Evolutionary conservation across 2,113 vertebrate genomes (phyloP).

Genomic region (Meleagris gallopavo): DNA sequence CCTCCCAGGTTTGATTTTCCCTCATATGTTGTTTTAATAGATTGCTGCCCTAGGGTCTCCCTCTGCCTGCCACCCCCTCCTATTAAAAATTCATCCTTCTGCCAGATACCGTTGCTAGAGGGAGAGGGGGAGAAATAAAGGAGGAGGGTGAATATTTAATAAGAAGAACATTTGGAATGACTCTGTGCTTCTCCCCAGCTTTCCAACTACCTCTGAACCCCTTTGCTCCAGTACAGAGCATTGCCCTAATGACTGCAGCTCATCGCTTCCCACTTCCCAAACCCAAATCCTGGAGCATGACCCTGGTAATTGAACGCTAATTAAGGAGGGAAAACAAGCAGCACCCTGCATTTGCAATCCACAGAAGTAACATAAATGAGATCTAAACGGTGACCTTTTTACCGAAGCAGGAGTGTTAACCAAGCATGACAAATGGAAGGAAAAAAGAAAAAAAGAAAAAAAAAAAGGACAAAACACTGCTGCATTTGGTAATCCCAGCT

Average conservation of each 20-base stretch:
- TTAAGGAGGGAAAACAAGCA: neutral
- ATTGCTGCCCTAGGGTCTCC: conserved; percentile 29
- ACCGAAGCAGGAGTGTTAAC: neutral
- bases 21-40: neutral
- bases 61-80: neutral
- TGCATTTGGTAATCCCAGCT: neutral
- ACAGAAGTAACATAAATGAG: neutral
- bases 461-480: neutral
- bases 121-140: conserved; percentile 10
- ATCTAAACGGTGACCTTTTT: conserved; percentile 34
- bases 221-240: neutral
- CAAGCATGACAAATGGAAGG: neutral
- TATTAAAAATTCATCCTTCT: conserved; percentile 64
- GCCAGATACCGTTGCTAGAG: conserved; percentile 41
- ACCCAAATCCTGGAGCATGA: neutral
- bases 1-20: neutral
- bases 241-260: neutral
- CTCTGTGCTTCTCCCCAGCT: neutral
- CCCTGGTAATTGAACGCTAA: accelerated
- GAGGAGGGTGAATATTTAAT: conserved; percentile 8
- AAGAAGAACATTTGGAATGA: neutral
- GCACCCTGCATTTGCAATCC: neutral
- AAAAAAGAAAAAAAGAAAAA: neutral
- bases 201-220: neutral
- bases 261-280: neutral